Conservation (phyloP, 2,888 invertebrate species). For the Coenonympha arcania region DNA sequence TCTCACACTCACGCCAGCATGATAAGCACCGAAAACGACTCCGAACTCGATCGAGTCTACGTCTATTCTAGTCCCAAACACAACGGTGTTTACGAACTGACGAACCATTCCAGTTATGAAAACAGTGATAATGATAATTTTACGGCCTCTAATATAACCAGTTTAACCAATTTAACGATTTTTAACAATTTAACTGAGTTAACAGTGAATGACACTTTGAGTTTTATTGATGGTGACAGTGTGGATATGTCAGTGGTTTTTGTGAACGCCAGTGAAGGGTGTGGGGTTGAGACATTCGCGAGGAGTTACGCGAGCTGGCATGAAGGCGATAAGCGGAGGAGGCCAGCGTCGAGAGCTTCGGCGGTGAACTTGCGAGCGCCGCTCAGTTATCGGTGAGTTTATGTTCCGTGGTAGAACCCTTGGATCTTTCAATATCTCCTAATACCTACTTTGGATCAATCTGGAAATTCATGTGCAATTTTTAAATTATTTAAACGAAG, state of each 20-base stretch:
- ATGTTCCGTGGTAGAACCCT: not conserved
- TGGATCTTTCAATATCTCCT: no score
- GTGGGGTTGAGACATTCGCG: constrained; percentile 49
- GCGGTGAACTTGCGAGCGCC: constrained; percentile 66
- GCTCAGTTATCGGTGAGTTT: constrained; percentile 69
- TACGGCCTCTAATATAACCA: constrained; percentile 31
- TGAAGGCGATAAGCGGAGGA: constrained; percentile 54
- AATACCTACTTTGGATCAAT: no score
- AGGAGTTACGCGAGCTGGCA: constrained; percentile 66
- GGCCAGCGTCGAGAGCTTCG: constrained; percentile 38
- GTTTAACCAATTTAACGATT: constrained; percentile 2
- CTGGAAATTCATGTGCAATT: no score
- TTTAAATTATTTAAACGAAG: not conserved
- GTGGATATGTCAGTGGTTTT: constrained; percentile 47
- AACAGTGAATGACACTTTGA: constrained; percentile 38
- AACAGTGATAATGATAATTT: constrained; percentile 30
- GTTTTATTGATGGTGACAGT: constrained; percentile 41
- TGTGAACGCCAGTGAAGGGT: constrained; percentile 49
- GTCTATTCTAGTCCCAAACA: constrained; percentile 68
- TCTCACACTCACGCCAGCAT: constrained; percentile 36
- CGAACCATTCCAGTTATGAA: constrained; percentile 51
- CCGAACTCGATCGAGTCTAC: constrained; percentile 57
- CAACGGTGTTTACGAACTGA: constrained; percentile 55
- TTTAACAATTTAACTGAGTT: not conserved
- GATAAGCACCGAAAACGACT: constrained; percentile 55